Base-by-base conservation (phyloP, 92 coral and sea anemone genomes). In the Isaurus tuberculatus region DNA sequence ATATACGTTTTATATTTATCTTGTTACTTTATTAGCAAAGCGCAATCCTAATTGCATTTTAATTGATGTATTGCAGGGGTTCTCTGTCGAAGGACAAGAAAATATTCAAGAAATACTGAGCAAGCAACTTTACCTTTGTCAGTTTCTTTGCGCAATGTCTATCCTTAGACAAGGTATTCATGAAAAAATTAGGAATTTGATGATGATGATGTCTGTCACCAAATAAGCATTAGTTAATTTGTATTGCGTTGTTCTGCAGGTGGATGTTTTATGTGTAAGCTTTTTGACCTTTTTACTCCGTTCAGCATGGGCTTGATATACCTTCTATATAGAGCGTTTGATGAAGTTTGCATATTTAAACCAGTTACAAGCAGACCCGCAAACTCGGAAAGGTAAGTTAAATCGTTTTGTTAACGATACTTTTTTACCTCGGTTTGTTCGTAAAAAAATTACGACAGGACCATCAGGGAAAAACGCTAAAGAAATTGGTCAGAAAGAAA, bases 291-390 rank as follows among this genome's bases (percentile, higher is more conserved):
- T 27, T 96, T 96, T 64, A 96, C 99, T 15, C 89, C 98, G 14
- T 96, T 96, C 84, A 96, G 94, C 61, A 53, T 92, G 74, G 99
- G 99, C 10, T 86, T 96, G 22, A 71, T 96, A 2, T 96, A 96
- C 79, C 88, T 96, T 5, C 83, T 94, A 86, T 96, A 96, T 79
- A 89, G 98, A 65, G 88, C 90, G 0, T 96, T 96, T 88, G 98
- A 96, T 63, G 89, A 96, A 43, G 82, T 96, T 25, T 94, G 80
- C 72, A 86, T 96, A 43, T 94, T 94, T 73, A 96, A 96, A 75
- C 99, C 99, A 26, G 92, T 96, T 37, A 96, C 99, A 10, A 96
- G 99, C 82, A 84, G 99, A 85, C 99, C 99, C 7, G 99, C 99
- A 37, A 96, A 96, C 85, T 96, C 99, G 1, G 99, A 96, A 85